Percentiles rank a stretch among this genome's conserved stretches.
phyloP scores from a whole-genome alignment of 1,140 invertebrate species.

The Coenobita brevimanus region DNA sequence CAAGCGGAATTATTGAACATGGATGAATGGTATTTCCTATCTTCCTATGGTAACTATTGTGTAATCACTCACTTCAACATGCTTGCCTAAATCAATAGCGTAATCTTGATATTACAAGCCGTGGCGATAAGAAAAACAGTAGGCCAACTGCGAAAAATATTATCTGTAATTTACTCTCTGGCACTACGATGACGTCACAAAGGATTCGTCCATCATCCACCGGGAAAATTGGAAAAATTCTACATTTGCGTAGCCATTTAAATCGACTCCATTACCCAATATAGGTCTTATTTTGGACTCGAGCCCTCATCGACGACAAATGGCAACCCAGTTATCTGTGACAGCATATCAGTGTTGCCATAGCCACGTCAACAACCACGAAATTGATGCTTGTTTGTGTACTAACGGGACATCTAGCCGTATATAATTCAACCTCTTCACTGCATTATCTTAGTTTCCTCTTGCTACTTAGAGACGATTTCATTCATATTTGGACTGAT shows the following conservation, averaged over 20 bases:
- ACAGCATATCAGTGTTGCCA: too few species aligned
- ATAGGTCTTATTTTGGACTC: background rate
- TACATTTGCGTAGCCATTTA: slow-evolving; percentile 19
- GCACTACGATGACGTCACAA: slow-evolving; percentile 48
- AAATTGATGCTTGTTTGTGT: too few species aligned
- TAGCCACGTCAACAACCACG: too few species aligned
- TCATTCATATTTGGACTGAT: too few species aligned
- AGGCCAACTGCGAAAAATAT: background rate
- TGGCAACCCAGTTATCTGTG: too few species aligned
- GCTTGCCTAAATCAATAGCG: background rate
- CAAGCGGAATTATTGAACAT: slow-evolving; percentile 24
- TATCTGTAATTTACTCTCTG: background rate
- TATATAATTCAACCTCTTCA: too few species aligned
- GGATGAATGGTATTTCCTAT: background rate
- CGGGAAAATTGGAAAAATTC: slow-evolving; percentile 28
- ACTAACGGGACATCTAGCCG: too few species aligned
- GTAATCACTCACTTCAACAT: background rate
- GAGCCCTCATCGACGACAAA: background rate
- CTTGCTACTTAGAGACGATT: too few species aligned
- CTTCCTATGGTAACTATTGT: background rate
- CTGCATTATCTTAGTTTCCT: too few species aligned
- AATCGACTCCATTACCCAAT: background rate
- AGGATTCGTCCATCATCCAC: slow-evolving; percentile 40
- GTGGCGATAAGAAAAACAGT: too few species aligned
- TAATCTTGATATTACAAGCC: too few species aligned